These are phyloP conservation scores for Carassius auratus DNA, from an alignment of 2,113 vertebrate genomes.

Conservation along the genomic window DNA sequence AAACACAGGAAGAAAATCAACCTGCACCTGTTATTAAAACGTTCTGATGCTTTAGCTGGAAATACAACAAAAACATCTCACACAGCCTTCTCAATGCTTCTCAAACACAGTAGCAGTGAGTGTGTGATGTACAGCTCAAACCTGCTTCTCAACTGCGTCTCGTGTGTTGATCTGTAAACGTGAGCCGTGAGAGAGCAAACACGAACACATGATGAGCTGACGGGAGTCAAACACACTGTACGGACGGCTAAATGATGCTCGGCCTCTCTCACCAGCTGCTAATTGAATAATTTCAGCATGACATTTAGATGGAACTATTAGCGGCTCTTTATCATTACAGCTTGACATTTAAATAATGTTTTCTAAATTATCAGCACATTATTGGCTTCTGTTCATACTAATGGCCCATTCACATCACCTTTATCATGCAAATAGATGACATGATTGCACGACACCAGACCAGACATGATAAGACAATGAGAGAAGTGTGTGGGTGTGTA, in stretches of 20 bases:
- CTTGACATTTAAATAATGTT: constrained; percentile 79
- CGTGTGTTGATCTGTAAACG: neutral
- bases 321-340: constrained; percentile 70
- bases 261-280: constrained; percentile 65
- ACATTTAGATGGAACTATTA: constrained; percentile 79
- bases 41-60: no score
- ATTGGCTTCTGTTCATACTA: constrained; percentile 70
- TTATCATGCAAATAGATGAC: constrained; percentile 63
- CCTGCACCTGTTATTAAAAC: no score
- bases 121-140: neutral
- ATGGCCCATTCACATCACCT: constrained; percentile 52
- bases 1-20: no score
- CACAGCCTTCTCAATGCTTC: neutral
- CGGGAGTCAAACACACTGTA: no score
- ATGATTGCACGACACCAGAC: constrained; percentile 51
- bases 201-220: neutral
- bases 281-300: constrained; percentile 81
- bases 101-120: neutral
- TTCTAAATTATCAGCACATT: constrained; percentile 75
- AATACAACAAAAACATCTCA: no score
- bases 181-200: constrained; percentile 57
- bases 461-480: neutral
- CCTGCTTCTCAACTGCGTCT: no score
- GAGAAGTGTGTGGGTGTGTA: neutral
- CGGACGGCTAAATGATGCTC: neutral